Percentiles rank a stretch among this genome's conserved stretches.
phyloP scores from a whole-genome alignment of 1,140 invertebrate species.

The Trichomalopsis sarcophagae region DNA sequence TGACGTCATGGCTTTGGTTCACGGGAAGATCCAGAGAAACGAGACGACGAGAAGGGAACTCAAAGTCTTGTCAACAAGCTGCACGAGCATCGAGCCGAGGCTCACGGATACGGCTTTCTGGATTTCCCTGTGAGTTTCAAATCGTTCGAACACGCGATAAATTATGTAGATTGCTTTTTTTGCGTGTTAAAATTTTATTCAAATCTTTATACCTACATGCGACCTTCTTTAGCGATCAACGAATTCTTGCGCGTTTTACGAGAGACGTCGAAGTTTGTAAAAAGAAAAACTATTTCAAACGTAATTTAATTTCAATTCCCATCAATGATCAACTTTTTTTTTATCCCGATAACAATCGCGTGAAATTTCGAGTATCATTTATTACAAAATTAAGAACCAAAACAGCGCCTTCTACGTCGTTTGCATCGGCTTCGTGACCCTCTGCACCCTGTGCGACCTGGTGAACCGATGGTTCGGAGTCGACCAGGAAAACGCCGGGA shows the following conservation, averaged over 20 bases:
- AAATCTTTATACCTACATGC: too few relatives aligned
- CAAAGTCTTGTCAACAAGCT: not conserved
- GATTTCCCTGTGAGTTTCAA: not conserved
- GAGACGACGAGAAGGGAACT: not conserved
- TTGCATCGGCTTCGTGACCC: not conserved
- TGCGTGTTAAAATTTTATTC: too few relatives aligned
- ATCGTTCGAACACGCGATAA: not conserved
- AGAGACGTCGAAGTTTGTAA: too few relatives aligned
- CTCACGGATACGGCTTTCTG: not conserved
- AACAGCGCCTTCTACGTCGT: not conserved
- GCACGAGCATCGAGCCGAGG: not conserved
- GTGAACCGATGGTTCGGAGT: not conserved
- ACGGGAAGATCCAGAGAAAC: not conserved
- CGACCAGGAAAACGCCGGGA: not conserved
- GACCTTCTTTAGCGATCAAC: too few relatives aligned
- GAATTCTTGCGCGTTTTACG: too few relatives aligned
- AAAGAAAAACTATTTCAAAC: too few relatives aligned
- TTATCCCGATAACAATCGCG: too few relatives aligned
- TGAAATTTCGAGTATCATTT: too few relatives aligned
- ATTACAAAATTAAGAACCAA: not conserved
- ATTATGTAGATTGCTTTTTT: too few relatives aligned
- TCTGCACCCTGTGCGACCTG: not conserved
- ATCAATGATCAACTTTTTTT: too few relatives aligned
- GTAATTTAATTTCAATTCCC: too few relatives aligned
- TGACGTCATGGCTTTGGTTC: conserved; percentile 17